Conservation (phyloP, 2,113 vertebrate species). For the Phrynosoma blainvillii region DNA sequence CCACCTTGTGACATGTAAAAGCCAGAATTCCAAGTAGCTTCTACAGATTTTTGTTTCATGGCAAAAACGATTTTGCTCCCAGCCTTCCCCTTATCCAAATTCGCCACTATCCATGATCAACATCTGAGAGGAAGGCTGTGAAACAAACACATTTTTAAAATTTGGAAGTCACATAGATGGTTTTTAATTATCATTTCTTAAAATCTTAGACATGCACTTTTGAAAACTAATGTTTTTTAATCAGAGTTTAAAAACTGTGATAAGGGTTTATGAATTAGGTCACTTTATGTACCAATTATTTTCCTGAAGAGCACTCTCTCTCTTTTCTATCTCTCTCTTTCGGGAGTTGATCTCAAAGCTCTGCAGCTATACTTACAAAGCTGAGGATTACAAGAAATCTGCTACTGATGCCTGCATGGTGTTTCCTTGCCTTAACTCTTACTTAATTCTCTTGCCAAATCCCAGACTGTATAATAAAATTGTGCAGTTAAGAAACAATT, state of each 20-base stretch:
- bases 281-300: not conserved
- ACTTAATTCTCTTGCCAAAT: not conserved
- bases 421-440: not conserved
- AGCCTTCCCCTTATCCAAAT: not conserved
- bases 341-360: too few species aligned
- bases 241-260: too few species aligned
- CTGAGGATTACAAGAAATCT: not conserved
- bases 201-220: not conserved
- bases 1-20: conserved; percentile 66
- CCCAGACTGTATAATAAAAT: not conserved
- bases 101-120: not conserved
- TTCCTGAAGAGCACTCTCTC: not conserved
- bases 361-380: not conserved
- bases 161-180: not conserved
- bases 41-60: not conserved
- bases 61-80: not conserved
- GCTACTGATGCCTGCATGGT: not conserved
- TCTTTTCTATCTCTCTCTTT: too few species aligned
- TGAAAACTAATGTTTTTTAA: too few species aligned
- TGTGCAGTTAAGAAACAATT: not conserved
- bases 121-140: not conserved
- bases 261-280: not conserved
- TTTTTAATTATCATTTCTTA: not conserved
- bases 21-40: not conserved
- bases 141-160: not conserved